Evolutionary conservation across 2,888 invertebrate genomes (phyloP).

Genomic region (Leptinotarsa juncta): DNA sequence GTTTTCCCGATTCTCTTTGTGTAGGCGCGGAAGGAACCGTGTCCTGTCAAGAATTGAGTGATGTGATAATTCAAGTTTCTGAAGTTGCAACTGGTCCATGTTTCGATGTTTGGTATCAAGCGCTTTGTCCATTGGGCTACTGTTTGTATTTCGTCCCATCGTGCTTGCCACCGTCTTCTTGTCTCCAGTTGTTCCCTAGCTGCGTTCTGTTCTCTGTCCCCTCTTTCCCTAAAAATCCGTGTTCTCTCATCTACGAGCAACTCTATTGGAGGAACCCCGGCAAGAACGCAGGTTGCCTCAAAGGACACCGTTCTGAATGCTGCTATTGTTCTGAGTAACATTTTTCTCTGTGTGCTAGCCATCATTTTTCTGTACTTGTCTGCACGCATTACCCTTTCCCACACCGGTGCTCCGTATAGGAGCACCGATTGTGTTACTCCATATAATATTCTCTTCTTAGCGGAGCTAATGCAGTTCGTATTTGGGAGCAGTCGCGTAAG

Average conservation of each 20-base stretch:
- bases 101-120: conserved; percentile 26
- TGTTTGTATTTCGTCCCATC: neutral
- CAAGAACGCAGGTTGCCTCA: too few species aligned
- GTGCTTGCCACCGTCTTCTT: too few species aligned
- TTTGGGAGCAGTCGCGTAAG: too few species aligned
- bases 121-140: conserved; percentile 20
- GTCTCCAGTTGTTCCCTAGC: neutral
- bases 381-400: too few species aligned
- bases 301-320: too few species aligned
- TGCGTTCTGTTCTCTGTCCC: neutral
- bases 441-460: too few species aligned
- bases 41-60: conserved; percentile 27
- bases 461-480: too few species aligned
- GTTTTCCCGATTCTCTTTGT: conserved; percentile 28
- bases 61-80: conserved; percentile 25
- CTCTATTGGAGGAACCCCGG: conserved; percentile 30
- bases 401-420: too few species aligned
- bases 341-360: too few species aligned
- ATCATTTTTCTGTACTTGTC: too few species aligned
- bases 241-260: conserved; percentile 9
- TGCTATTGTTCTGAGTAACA: too few species aligned
- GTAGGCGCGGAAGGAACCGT: conserved; percentile 21
- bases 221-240: neutral
- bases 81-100: conserved; percentile 26
- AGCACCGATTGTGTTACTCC: too few species aligned